Percentiles rank a stretch among this genome's conserved stretches.
These are phyloP conservation scores for Proteles cristata DNA, from an alignment of 2,113 vertebrate genomes.

Conservation along the genomic window DNA sequence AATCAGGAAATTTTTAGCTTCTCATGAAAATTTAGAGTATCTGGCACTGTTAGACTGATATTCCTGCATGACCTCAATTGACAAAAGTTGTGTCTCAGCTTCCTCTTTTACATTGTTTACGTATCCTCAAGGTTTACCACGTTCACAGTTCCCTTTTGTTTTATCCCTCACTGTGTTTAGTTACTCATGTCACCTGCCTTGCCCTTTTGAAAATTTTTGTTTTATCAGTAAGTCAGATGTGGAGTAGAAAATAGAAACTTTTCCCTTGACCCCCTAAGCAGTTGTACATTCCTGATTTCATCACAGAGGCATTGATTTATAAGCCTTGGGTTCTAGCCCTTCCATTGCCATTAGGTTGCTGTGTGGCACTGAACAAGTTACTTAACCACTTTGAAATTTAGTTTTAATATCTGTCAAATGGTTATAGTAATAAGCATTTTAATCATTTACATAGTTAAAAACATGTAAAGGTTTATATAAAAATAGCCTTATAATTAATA, in stretches of 20 bases:
- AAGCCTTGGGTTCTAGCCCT: not conserved
- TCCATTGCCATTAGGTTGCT: not conserved
- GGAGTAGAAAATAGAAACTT: not conserved
- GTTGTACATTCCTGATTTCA: not conserved
- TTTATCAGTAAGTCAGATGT: not conserved
- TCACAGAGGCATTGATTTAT: not conserved
- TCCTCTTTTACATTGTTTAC: not conserved
- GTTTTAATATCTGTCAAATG: not conserved
- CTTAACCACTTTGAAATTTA: not conserved
- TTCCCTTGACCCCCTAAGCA: not conserved
- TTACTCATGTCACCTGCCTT: not conserved
- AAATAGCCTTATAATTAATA: slow-evolving; percentile 24
- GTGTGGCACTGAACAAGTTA: not conserved
- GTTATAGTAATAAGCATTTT: slow-evolving; percentile 40
- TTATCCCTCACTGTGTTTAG: not conserved
- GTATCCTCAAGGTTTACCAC: not conserved
- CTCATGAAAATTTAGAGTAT: slow-evolving; percentile 40
- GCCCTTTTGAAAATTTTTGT: slow-evolving; percentile 7
- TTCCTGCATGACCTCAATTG: not conserved
- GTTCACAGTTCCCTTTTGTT: not conserved
- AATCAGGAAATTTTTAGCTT: slow-evolving; percentile 43
- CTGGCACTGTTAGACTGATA: not conserved
- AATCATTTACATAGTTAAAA: not conserved
- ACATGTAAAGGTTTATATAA: not conserved
- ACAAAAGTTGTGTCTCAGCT: not conserved